Percentiles rank a stretch among this genome's conserved stretches.
These are phyloP conservation scores for Drosophila pallidifrons DNA, from an alignment of 1,140 invertebrate species.

Conservation along the genomic window DNA sequence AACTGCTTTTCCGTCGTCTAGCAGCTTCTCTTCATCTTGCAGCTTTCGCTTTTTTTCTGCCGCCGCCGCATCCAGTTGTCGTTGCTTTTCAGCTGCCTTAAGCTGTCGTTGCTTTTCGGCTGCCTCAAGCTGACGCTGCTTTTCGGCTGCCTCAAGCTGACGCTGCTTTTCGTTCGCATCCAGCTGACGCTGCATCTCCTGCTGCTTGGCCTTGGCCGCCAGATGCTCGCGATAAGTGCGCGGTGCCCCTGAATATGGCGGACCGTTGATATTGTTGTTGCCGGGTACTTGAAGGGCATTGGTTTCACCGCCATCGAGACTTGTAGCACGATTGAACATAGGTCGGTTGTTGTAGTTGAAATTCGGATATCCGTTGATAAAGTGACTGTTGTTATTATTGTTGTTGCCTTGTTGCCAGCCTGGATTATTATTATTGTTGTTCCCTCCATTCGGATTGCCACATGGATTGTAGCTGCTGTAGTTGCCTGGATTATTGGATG, in stretches of 20 bases:
- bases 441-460: not conserved
- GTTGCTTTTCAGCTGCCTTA: not conserved
- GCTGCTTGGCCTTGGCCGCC: conserved; percentile 50
- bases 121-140: no score
- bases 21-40: conserved; percentile 42
- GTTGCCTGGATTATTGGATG: not conserved
- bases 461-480: not conserved
- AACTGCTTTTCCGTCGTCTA: conserved; percentile 3
- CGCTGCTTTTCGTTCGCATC: conserved; percentile 2
- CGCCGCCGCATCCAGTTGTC: conserved; percentile 7
- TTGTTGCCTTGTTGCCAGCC: not conserved
- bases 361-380: not conserved
- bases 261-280: not conserved
- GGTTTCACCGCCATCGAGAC: not conserved
- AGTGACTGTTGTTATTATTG: not conserved
- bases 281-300: not conserved
- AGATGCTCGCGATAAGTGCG: conserved; percentile 66
- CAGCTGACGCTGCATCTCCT: conserved; percentile 12
- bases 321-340: not conserved
- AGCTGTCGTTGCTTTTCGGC: no score
- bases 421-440: not conserved
- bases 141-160: not conserved
- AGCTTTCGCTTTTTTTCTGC: conserved; percentile 19
- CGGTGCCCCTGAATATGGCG: no score
- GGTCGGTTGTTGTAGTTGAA: conserved; percentile 1